phyloP scores from a whole-genome alignment of 2,888 invertebrate species.

The Eulithis testata region DNA sequence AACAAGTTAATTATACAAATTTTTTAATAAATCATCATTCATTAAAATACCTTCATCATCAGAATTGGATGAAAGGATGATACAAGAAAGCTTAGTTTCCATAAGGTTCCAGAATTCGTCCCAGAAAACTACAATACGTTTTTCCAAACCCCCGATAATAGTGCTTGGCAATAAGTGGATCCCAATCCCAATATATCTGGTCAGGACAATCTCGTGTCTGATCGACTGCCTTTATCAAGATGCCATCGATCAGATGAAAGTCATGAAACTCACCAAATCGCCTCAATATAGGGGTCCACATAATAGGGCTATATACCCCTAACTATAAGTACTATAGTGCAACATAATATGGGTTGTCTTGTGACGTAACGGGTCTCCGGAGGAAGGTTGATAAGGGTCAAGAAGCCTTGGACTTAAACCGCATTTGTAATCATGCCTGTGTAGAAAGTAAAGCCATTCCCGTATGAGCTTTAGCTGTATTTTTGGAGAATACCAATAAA shows the following conservation, averaged over 20 bases:
- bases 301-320: constrained; percentile 6
- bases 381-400: constrained; percentile 37
- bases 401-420: constrained; percentile 22
- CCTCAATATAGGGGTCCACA: constrained; percentile 12
- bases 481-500: too few relatives aligned
- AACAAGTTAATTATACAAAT: too few relatives aligned
- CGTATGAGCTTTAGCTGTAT: too few relatives aligned
- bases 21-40: too few relatives aligned
- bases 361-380: constrained; percentile 29
- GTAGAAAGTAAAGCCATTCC: background rate
- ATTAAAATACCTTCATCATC: too few relatives aligned
- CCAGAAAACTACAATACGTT: background rate
- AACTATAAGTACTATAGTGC: constrained; percentile 3
- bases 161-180: background rate
- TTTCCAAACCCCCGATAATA: background rate
- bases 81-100: too few relatives aligned
- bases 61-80: too few relatives aligned
- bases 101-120: background rate
- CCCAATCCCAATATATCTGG: constrained; percentile 19
- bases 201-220: constrained; percentile 14
- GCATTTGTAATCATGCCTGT: background rate
- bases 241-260: constrained; percentile 33
- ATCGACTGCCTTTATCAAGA: constrained; percentile 31
- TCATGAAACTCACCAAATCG: constrained; percentile 24
- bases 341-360: constrained; percentile 15